Percentiles rank a stretch among this genome's conserved stretches.
Conservation (phyloP, 92 coral and sea anemone species). For the Pocillopora grandis region DNA sequence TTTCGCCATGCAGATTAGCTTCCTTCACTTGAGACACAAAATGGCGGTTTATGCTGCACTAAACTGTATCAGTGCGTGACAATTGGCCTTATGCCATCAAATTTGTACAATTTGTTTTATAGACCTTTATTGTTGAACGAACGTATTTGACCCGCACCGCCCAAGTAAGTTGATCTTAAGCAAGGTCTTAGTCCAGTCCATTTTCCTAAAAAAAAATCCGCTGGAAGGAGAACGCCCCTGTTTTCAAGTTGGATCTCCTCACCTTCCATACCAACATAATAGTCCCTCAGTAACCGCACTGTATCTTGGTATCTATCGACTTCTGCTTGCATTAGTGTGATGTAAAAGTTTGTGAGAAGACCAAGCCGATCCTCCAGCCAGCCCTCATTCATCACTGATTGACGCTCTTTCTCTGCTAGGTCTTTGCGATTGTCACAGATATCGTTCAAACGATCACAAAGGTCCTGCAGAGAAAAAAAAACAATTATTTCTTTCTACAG, state of each 20-base stretch:
- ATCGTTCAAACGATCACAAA: constrained; percentile 91
- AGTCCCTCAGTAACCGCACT: constrained; percentile 78
- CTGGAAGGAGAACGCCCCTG: no score
- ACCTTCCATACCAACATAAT: constrained; percentile 93
- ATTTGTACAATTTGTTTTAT: no score
- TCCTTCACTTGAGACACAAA: no score
- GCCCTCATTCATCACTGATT: constrained; percentile 81
- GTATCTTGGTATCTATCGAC: constrained; percentile 98
- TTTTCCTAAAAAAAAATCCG: no score
- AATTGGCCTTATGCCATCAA: no score
- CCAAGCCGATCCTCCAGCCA: constrained; percentile 99
- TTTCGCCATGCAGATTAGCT: no score
- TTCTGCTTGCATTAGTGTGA: constrained; percentile 91
- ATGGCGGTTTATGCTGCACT: no score
- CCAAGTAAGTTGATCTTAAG: no score
- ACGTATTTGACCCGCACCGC: no score
- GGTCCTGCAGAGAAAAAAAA: constrained; percentile 59
- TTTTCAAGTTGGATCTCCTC: not conserved
- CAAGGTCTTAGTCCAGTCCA: no score
- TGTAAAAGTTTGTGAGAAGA: constrained; percentile 87
- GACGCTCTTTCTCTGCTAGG: constrained; percentile 93
- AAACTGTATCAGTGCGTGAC: no score
- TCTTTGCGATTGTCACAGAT: constrained; percentile 98
- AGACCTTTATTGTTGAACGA: no score
- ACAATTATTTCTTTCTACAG: not conserved